phyloP scores from a whole-genome alignment of 37 sponge, comb jelly and placozoan genomes.

The Lycopodina hypogea region DNA sequence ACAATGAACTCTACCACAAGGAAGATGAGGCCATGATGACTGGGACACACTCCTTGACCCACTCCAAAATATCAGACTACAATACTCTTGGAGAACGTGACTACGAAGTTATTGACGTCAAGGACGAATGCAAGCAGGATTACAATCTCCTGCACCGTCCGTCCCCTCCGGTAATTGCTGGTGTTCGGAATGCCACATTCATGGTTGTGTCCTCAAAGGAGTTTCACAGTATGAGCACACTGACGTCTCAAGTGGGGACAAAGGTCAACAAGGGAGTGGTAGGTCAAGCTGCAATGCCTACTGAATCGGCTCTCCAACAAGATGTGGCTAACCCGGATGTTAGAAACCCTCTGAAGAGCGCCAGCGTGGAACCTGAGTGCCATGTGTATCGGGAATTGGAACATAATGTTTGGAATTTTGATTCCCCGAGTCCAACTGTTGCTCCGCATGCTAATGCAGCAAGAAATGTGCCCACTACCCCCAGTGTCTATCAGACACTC shows the following conservation, averaged over 20 bases:
- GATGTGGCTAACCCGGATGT: background rate
- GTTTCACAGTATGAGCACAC: conserved; percentile 20
- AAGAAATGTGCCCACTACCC: background rate
- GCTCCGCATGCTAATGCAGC: background rate
- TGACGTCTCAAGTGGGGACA: background rate
- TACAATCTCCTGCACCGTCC: conserved; percentile 37
- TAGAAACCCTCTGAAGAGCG: background rate
- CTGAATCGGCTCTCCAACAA: background rate
- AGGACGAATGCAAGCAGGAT: background rate
- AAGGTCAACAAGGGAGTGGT: too few species aligned
- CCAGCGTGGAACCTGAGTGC: background rate
- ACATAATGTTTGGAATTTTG: background rate
- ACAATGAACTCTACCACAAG: conserved; percentile 16
- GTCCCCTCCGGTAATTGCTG: conserved; percentile 6
- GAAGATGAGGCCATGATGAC: background rate
- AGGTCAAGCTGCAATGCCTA: background rate
- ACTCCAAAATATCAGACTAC: conserved; percentile 24
- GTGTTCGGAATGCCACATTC: conserved; percentile 10
- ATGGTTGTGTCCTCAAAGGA: background rate
- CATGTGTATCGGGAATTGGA: conserved; percentile 27
- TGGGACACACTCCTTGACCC: background rate
- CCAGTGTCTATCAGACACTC: background rate
- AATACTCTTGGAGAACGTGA: conserved; percentile 31
- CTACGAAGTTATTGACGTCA: conserved; percentile 21
- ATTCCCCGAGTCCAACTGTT: background rate